Evolutionary conservation across 1,140 invertebrate genomes (phyloP), one percentile per base, ranked within the genome.

Genomic region (Andrena cerasifolii): DNA sequence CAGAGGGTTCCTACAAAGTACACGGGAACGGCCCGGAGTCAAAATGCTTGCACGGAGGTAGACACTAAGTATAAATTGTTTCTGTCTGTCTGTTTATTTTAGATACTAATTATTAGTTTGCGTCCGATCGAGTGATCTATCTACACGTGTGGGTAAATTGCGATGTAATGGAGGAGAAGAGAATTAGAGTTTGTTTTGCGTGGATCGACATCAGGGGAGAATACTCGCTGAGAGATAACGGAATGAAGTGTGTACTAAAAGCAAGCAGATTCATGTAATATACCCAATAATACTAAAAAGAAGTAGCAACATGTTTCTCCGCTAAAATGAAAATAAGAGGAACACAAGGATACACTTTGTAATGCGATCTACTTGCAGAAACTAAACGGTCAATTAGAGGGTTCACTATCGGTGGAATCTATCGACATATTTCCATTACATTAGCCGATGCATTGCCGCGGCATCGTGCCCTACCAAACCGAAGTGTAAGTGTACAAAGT

Each of bases 1-100:
- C 80, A 99, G 93, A 59, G 98, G 98, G 94, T 99, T 99, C 95
- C 97, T 98, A 91, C 18, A 90, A 93, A 93, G 68, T 12, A 68
- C 33, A 45, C 14, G 18, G 49, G 49, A 61, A 21, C 26, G 14
- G 24, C 47, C 28, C 40, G 1, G 90, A 91, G 87, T 70, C 54
- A 79, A 82, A 28, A 21, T 53, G 2, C 31, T 18, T 7, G 7
- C 7, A 36, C 8, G 12, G 26, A 47, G 10, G 3, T 10, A 45
- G 26, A 56, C 43, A 26, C 28, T 14, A 51, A 2, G 7, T 28
- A 21, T 7, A 73, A 58, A 36, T 51, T 1, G 36, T 40, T 24
- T 54, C 40, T 16, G 10, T 63, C 12, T 5, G n/a, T n/a, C n/a
- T n/a, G n/a, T 40, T 62, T 28, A 10, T 10, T 40, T 40, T 40